Percentiles rank a stretch among this genome's conserved stretches.
These are phyloP conservation scores for Lasioglossum oenotherae DNA, from an alignment of 2,888 invertebrate genomes.

Conservation along the genomic window DNA sequence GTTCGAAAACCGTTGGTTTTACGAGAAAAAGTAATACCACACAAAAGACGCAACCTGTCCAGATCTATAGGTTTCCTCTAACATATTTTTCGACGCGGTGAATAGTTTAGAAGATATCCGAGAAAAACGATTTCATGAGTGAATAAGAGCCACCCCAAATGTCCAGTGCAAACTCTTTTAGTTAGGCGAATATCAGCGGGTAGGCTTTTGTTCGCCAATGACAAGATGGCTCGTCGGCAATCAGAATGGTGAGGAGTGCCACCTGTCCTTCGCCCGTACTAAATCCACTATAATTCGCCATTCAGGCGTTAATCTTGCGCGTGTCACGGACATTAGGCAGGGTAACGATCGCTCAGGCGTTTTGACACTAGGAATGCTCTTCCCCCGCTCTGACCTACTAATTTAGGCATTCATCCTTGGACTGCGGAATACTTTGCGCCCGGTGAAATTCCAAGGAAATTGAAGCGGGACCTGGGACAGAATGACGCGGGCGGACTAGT, in stretches of 20 bases:
- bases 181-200: not conserved
- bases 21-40: too few relatives aligned
- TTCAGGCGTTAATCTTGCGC: conserved; percentile 70
- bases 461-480: conserved; percentile 9
- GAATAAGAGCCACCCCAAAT: not conserved
- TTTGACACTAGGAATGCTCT: conserved; percentile 64
- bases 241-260: conserved; percentile 33
- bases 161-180: not conserved
- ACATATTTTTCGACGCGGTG: too few relatives aligned
- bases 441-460: conserved; percentile 42
- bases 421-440: conserved; percentile 37
- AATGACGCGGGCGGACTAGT: not conserved
- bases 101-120: too few relatives aligned
- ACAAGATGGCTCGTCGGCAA: not conserved
- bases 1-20: too few relatives aligned
- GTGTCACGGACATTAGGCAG: conserved; percentile 72
- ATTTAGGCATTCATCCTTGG: conserved; percentile 51
- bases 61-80: too few relatives aligned
- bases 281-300: conserved; percentile 71
- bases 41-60: too few relatives aligned
- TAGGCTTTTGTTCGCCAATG: not conserved
- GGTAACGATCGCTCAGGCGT: conserved; percentile 69
- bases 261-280: conserved; percentile 51
- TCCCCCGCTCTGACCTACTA: conserved; percentile 39
- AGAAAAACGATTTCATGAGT: too few relatives aligned